Base-by-base conservation (phyloP, 2,888 invertebrate species). In the Drosophila affinis region DNA sequence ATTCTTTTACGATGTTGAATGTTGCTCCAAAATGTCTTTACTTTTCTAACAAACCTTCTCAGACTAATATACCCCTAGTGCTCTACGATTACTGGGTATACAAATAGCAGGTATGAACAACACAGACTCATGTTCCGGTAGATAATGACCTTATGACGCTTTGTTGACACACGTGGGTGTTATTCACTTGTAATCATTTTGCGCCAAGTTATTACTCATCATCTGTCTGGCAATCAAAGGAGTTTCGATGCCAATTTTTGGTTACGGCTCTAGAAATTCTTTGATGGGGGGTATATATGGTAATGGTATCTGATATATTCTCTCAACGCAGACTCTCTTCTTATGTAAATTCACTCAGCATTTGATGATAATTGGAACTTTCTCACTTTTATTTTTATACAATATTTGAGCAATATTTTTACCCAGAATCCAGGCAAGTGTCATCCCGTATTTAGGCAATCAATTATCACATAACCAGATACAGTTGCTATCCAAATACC, bases 381-480 rank as follows among this genome's bases (percentile, higher is more conserved):
- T 39, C 14, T 39, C 39, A 39, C 39, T 39, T 39, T 39, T 39
- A 39, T 39, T 39, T 39, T 14, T 39, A 3, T n/a, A 14, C 39
- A 14, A 7, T 39, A 39, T 39, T 39, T 39, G 39, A n/a, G 39
- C 39, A 39, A 39, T 39, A 39, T 39, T 39, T n/a, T 39, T 39
- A 39, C 39, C 14, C 39, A 46, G 6, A 46, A 46, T 61, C 32
- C 0, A 45, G 45, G 7, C 45, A 17, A 44, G 21, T 12, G 60
- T 14, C 32, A 51, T 10, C 4, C 9, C 10, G 10, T 34, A 57
- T 57, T 68, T 71, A 70, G 58, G 51, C 51, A 39, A 70, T 34
- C 39, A 67, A 70, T 67, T 69, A 56, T 32, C 57, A 64, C 53
- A 18, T 14, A 54, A 45, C 29, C 34, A 64, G 71, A 54, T 49